Percentiles rank a stretch among this genome's conserved stretches.
These are phyloP conservation scores for Ormyrus thymus DNA, from an alignment of 2,888 invertebrate genomes.

Conservation along the genomic window DNA sequence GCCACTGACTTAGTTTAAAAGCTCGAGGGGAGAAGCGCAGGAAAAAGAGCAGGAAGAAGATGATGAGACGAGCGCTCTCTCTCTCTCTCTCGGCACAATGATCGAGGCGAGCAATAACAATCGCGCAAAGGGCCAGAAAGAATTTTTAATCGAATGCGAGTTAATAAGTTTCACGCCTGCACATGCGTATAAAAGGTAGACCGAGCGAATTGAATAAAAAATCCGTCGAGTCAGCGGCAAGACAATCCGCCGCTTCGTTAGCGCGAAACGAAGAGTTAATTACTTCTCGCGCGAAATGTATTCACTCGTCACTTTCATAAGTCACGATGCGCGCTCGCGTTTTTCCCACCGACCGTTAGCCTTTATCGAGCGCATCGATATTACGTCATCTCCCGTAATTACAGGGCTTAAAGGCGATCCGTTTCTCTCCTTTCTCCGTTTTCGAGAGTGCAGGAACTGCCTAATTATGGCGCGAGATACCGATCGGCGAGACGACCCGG, in stretches of 20 bases:
- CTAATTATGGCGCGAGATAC: constrained; percentile 41
- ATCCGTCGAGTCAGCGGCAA: constrained; percentile 34
- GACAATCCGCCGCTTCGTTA: constrained; percentile 22
- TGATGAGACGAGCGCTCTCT: too few species aligned
- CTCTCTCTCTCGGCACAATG: too few species aligned
- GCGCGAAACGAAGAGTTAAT: constrained; percentile 47
- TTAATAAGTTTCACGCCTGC: constrained; percentile 9
- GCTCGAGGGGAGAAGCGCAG: background rate
- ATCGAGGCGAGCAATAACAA: background rate
- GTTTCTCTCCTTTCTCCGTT: constrained; percentile 22
- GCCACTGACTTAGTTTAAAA: background rate
- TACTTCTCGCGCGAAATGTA: constrained; percentile 32
- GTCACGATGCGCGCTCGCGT: constrained; percentile 35
- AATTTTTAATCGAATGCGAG: constrained; percentile 25
- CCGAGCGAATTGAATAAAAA: constrained; percentile 28
- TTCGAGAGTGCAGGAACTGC: constrained; percentile 41
- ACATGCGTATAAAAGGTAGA: background rate
- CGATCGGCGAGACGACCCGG: constrained; percentile 30
- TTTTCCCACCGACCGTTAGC: constrained; percentile 39
- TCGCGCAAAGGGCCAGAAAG: background rate
- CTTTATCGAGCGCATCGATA: constrained; percentile 48
- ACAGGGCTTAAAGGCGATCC: constrained; percentile 33
- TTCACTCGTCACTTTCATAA: constrained; percentile 41
- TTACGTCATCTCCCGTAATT: constrained; percentile 54
- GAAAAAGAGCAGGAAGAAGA: background rate